Conservation (phyloP, 2,888 invertebrate species). For the Stenoptilia bipunctidactyla region DNA sequence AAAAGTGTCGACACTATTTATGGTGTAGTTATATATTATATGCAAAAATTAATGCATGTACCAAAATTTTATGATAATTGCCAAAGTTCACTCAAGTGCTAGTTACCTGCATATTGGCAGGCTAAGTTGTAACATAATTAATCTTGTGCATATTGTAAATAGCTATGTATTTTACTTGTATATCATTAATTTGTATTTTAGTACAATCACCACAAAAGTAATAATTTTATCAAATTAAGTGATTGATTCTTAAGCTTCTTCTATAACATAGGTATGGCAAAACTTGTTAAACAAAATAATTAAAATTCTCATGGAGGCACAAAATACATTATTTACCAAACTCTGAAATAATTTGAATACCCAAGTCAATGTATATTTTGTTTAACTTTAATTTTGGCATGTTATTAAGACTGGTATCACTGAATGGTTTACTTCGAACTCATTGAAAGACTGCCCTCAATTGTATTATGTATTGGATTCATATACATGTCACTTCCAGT, state of each 20-base stretch:
- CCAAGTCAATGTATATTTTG: not conserved
- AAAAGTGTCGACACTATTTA: not conserved
- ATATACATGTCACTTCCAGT: not conserved
- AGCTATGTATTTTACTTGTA: not conserved
- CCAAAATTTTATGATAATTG: constrained; percentile 28
- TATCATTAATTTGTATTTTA: not conserved
- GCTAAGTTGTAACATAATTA: constrained; percentile 16
- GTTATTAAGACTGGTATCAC: not conserved
- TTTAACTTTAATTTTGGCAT: not conserved
- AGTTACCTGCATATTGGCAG: constrained; percentile 25
- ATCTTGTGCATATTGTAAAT: not conserved
- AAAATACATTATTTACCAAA: not conserved
- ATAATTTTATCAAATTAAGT: not conserved
- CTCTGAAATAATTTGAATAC: not conserved
- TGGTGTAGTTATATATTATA: not conserved
- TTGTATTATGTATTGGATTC: not conserved
- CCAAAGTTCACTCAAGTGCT: constrained; percentile 32
- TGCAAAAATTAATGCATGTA: constrained; percentile 13
- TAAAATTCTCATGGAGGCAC: not conserved
- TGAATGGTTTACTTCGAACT: not conserved
- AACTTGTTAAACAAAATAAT: not conserved
- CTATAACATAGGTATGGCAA: not conserved
- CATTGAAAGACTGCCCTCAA: not conserved
- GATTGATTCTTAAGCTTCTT: not conserved
- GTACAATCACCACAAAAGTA: not conserved